A percentile compares a stretch with the other conserved stretches of the same genome.
phyloP scores from a whole-genome alignment of 2,888 invertebrate genomes.

The Polydrusus tereticollis region DNA sequence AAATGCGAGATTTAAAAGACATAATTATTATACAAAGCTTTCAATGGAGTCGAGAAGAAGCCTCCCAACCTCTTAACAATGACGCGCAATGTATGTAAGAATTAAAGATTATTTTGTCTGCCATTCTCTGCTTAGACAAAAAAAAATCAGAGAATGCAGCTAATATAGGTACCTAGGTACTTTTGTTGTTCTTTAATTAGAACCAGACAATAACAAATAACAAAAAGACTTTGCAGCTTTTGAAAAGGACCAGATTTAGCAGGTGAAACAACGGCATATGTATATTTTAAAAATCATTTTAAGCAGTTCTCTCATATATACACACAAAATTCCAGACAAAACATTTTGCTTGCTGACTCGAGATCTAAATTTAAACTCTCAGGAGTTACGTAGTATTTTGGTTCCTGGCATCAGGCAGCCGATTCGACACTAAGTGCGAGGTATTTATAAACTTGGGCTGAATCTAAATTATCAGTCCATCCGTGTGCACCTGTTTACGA shows the following conservation, averaged over 20 bases:
- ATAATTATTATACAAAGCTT: too few species aligned
- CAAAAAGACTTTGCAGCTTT: too few species aligned
- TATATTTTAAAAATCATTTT: background rate
- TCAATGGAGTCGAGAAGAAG: too few species aligned
- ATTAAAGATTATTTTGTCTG: too few species aligned
- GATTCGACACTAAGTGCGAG: conserved; percentile 33
- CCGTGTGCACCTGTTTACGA: conserved; percentile 41
- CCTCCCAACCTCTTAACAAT: too few species aligned
- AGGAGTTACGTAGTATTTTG: conserved; percentile 45
- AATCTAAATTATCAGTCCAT: conserved; percentile 25
- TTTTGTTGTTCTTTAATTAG: too few species aligned
- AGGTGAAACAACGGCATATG: background rate
- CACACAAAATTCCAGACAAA: conserved; percentile 35
- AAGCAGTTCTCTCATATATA: background rate
- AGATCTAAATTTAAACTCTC: conserved; percentile 36
- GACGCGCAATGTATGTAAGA: too few species aligned
- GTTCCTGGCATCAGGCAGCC: conserved; percentile 34
- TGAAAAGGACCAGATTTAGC: background rate
- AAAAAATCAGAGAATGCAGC: too few species aligned
- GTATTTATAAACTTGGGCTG: conserved; percentile 42
- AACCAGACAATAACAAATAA: too few species aligned
- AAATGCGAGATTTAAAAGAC: too few species aligned
- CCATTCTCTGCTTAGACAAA: too few species aligned
- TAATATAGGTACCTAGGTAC: background rate
- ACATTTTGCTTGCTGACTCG: conserved; percentile 39